These are phyloP conservation scores for Pontoporia blainvillei DNA, from an alignment of 2,113 vertebrate species.

Conservation along the genomic window DNA sequence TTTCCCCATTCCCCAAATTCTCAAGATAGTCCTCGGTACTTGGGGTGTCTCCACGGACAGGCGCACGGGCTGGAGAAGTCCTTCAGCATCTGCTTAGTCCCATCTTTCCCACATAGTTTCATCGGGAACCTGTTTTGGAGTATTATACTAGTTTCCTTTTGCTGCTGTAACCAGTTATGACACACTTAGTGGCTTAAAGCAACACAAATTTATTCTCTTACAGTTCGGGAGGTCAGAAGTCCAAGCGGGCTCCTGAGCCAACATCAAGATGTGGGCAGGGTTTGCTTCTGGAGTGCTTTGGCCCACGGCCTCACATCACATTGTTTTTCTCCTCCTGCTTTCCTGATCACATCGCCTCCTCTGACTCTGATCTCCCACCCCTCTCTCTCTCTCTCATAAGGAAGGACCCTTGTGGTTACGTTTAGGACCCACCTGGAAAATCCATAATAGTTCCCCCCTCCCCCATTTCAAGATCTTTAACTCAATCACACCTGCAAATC, in stretches of 20 bases:
- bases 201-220: neutral
- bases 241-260: neutral
- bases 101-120: neutral
- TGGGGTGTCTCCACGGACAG: accelerated
- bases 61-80: neutral
- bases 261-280: neutral
- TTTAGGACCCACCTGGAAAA: neutral
- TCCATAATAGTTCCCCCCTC: neutral
- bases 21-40: neutral
- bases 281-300: neutral
- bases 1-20: no score
- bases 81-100: neutral
- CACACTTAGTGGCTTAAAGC: neutral
- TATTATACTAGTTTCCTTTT: neutral
- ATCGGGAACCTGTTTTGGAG: accelerated
- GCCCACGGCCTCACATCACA: accelerated
- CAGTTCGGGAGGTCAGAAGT: neutral
- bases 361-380: neutral
- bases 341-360: accelerated
- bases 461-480: neutral
- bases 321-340: neutral
- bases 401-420: no score
- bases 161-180: neutral
- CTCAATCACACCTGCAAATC: neutral
- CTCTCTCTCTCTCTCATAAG: neutral